A percentile compares a stretch with the other conserved stretches of the same genome.
phyloP scores from a whole-genome alignment of 2,797 vertebrate genomes.

The Ataeniobius toweri region DNA sequence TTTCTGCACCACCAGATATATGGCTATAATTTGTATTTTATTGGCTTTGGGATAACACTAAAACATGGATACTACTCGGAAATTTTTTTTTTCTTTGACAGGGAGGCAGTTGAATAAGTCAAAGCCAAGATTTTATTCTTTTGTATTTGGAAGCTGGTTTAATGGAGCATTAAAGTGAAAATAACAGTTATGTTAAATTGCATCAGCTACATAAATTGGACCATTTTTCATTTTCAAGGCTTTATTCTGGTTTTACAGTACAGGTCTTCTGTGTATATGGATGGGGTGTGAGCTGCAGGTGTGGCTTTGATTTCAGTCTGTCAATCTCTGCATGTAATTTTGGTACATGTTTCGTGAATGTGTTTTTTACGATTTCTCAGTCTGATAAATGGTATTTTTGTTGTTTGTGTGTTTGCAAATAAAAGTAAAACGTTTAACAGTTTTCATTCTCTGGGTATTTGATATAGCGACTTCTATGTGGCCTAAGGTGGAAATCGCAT shows the following conservation, averaged over 20 bases:
- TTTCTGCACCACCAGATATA: neutral
- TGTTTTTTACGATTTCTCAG: slow-evolving; percentile 75
- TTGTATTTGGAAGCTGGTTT: slow-evolving; percentile 11
- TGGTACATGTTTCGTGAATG: slow-evolving; percentile 76
- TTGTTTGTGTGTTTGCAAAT: slow-evolving; percentile 75
- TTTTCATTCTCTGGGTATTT: neutral
- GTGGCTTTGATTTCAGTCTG: slow-evolving; percentile 55
- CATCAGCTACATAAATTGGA: slow-evolving; percentile 17
- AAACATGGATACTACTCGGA: slow-evolving; percentile 46
- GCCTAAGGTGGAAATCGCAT: neutral
- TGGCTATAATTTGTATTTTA: slow-evolving; percentile 7
- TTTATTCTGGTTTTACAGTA: slow-evolving; percentile 55
- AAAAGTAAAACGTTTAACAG: slow-evolving; percentile 51
- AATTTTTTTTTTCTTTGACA: neutral
- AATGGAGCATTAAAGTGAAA: slow-evolving; percentile 5
- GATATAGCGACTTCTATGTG: neutral
- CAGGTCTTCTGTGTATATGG: slow-evolving; percentile 31
- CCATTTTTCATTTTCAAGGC: slow-evolving; percentile 34
- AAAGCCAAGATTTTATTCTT: slow-evolving; percentile 1
- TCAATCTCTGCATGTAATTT: slow-evolving; percentile 67
- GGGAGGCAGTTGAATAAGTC: neutral
- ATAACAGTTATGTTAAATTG: slow-evolving; percentile 6
- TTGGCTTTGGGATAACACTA: slow-evolving; percentile 6
- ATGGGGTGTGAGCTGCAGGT: slow-evolving; percentile 30
- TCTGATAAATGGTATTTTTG: slow-evolving; percentile 72